phyloP scores from a whole-genome alignment of 2,797 vertebrate species.

The Neosilurus hyrtlii region DNA sequence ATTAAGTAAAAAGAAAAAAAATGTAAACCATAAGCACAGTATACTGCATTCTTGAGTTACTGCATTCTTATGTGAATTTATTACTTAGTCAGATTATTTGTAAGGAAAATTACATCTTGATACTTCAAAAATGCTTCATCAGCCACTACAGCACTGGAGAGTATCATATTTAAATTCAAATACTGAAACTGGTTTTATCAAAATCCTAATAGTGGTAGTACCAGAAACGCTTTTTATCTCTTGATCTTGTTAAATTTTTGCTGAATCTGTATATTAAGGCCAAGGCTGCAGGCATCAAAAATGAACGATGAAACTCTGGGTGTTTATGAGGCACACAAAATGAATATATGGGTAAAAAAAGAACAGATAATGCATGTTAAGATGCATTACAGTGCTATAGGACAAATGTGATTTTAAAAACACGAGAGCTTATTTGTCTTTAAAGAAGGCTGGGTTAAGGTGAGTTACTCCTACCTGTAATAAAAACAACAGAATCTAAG shows the following conservation, averaged over 20 bases:
- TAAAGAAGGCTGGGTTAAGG: neutral
- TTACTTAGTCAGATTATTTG: neutral
- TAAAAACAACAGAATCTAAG: neutral
- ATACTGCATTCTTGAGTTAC: too few species aligned
- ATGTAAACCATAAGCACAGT: too few species aligned
- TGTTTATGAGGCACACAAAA: constrained; percentile 39
- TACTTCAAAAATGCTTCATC: neutral
- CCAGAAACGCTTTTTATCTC: neutral
- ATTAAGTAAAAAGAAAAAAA: too few species aligned
- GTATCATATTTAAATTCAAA: neutral
- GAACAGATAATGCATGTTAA: constrained; percentile 1
- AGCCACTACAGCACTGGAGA: neutral
- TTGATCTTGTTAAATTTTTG: constrained; percentile 11
- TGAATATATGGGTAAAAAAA: constrained; percentile 10
- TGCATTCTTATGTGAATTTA: neutral
- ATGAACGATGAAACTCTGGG: constrained; percentile 29
- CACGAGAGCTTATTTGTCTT: constrained; percentile 7
- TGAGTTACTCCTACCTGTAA: neutral
- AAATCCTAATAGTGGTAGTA: neutral
- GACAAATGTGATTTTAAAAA: neutral
- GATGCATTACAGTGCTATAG: constrained; percentile 4
- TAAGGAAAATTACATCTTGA: neutral
- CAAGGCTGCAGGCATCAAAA: neutral
- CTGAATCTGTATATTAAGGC: constrained; percentile 21
- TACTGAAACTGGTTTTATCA: neutral